Evolutionary conservation across 2,113 vertebrate genomes (phyloP), one percentile per base, ranked within the genome.

Genomic region (Ovis canadensis): DNA sequence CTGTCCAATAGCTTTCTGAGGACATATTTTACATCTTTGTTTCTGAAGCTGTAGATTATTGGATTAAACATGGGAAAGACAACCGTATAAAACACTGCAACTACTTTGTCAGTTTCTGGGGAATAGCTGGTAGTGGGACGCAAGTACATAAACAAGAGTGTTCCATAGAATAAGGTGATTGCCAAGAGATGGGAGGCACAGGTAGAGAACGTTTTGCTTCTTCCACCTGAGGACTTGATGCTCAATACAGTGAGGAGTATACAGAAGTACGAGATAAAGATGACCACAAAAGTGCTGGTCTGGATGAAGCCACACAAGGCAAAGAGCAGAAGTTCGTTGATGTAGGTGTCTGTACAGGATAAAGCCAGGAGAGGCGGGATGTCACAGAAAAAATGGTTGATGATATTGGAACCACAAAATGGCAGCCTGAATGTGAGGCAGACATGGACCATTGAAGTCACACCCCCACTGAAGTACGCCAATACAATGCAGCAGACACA

Each of bases 61-160:
- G 98, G 98, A 11, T 98, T 99, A 74, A 98, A 77, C 98, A 98
- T 97, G 4, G 98, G 98, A 0, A 98, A 98, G 45, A 98, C 62
- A 5, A 98, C 77, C 3, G 97, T 98, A 86, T 99, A 98, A 96
- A 98, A 97, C 60, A 98, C 21, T 0, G 96, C 78, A 8, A 97
- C 52, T 1, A 95, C n/a, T 60, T 98, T 98, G 27, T 98, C 97
- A 1, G 80, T 90, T 19, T 94, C 50, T 7, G 55, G 84, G 6
- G 87, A 96, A 36, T 98, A 98, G 40, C 86, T 98, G 43, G 83
- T 57, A 4, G 91, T 77, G 13, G 98, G 98, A 5, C 59, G 90
- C 60, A 98, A 43, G 27, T 98, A 98, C 62, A 91, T 98, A 57
- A 98, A 98, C 17, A 98, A 60, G 16, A 98, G 98, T 0, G 96